These are phyloP conservation scores for Xestia xanthographa DNA, from an alignment of 2,888 invertebrate genomes.

Conservation along the genomic window DNA sequence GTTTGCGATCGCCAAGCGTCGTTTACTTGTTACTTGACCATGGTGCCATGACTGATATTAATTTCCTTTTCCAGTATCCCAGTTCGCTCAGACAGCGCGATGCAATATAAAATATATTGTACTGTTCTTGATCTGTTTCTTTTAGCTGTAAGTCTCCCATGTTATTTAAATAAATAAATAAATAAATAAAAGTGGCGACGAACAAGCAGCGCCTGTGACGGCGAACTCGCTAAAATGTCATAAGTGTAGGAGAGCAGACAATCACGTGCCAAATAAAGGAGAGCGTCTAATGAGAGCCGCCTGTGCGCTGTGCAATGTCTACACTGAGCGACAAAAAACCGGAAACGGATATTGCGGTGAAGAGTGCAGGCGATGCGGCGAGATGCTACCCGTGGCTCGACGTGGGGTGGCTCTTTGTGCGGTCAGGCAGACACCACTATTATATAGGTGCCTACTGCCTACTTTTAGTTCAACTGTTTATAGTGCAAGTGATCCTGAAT, in stretches of 20 bases:
- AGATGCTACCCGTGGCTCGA: background rate
- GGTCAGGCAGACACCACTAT: background rate
- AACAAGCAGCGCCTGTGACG: background rate
- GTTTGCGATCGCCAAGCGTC: background rate
- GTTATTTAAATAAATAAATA: no score
- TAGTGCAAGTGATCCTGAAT: background rate
- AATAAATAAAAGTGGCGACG: slow-evolving; percentile 4
- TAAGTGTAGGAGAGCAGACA: slow-evolving; percentile 9
- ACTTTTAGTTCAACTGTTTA: background rate
- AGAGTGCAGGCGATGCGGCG: slow-evolving; percentile 14
- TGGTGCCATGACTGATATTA: background rate
- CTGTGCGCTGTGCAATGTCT: background rate
- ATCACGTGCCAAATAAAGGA: slow-evolving; percentile 19
- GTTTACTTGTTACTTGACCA: background rate
- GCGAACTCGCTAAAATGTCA: background rate
- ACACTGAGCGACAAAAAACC: slow-evolving; percentile 2
- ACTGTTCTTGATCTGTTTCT: no score
- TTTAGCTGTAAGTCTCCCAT: no score
- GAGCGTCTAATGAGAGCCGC: slow-evolving; percentile 20
- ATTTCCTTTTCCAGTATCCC: slow-evolving; percentile 2
- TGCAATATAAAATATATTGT: no score
- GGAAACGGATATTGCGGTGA: slow-evolving; percentile 46
- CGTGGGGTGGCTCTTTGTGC: background rate
- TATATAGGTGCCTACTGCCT: background rate
- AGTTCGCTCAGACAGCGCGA: background rate